Percentiles rank a stretch among this genome's conserved stretches.
These are phyloP conservation scores for Polia nebulosa DNA, from an alignment of 2,888 invertebrate species.

Conservation along the genomic window DNA sequence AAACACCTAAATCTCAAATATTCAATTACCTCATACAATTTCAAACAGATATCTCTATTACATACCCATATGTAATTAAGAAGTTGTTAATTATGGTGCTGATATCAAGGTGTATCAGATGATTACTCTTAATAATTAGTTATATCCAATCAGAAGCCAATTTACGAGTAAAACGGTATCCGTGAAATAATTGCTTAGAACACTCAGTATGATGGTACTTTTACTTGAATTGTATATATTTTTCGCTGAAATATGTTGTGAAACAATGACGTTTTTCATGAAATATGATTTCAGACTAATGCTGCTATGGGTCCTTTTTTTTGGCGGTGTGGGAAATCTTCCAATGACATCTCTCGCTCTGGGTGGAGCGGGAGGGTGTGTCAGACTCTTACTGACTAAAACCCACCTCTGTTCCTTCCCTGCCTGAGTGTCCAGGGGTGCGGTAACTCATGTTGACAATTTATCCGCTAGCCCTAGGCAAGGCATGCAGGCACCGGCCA, in stretches of 20 bases:
- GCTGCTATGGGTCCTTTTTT: too few relatives aligned
- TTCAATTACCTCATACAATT: constrained; percentile 19
- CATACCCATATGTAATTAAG: constrained; percentile 16
- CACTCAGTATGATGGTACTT: background rate
- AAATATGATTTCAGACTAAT: background rate
- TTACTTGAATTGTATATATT: too few relatives aligned
- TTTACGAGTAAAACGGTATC: constrained; percentile 15
- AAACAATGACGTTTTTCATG: too few relatives aligned
- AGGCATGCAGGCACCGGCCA: too few relatives aligned
- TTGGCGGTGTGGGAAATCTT: too few relatives aligned
- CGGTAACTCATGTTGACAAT: too few relatives aligned
- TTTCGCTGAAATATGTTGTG: too few relatives aligned
- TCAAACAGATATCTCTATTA: constrained; percentile 8
- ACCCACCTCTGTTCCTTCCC: background rate
- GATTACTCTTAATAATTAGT: constrained; percentile 12
- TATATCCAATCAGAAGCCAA: constrained; percentile 6
- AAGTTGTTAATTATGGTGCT: constrained; percentile 13
- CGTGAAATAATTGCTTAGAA: background rate
- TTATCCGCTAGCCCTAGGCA: too few relatives aligned
- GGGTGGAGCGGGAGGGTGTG: background rate
- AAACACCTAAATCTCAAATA: constrained; percentile 17
- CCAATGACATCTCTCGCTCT: too few relatives aligned
- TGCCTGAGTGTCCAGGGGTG: too few relatives aligned
- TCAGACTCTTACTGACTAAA: background rate
- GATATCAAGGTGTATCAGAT: constrained; percentile 6